Conservation (phyloP, 2,797 vertebrate genomes). For the Lacerta agilis region DNA sequence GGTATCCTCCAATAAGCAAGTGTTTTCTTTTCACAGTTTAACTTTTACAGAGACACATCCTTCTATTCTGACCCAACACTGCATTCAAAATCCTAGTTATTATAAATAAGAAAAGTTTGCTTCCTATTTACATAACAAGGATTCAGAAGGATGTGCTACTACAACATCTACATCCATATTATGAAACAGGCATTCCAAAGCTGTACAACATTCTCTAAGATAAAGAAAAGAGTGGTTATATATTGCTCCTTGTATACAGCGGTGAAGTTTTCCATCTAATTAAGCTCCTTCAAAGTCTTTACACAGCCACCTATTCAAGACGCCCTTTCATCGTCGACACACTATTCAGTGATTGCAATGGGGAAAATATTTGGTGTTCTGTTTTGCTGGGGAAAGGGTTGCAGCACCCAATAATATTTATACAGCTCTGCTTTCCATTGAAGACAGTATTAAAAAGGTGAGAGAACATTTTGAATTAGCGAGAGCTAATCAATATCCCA, state of each 20-base stretch:
- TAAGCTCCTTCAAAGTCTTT: neutral
- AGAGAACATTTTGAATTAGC: slow-evolving; percentile 30
- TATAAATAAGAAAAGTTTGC: neutral
- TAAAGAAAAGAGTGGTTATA: neutral
- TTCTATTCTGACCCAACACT: slow-evolving; percentile 14
- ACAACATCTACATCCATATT: neutral
- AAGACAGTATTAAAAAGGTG: slow-evolving; percentile 18
- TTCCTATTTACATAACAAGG: neutral
- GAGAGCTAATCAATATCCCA: neutral
- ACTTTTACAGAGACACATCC: neutral
- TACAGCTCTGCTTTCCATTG: slow-evolving; percentile 5
- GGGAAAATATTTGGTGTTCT: neutral
- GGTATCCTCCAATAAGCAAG: slow-evolving; percentile 4
- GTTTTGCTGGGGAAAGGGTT: neutral
- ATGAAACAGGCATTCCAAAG: neutral
- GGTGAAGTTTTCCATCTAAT: slow-evolving; percentile 24
- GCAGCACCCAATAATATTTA: neutral
- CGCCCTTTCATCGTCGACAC: slow-evolving; percentile 15
- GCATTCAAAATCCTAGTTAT: slow-evolving; percentile 2
- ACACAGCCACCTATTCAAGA: slow-evolving; percentile 25
- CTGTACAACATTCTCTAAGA: slow-evolving; percentile 1
- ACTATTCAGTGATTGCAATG: neutral
- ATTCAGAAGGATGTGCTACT: neutral
- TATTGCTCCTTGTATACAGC: accelerated
- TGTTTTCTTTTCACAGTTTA: neutral